Evolutionary conservation across 2,113 vertebrate species (phyloP).

Genomic region (Balaenoptera acutorostrata): DNA sequence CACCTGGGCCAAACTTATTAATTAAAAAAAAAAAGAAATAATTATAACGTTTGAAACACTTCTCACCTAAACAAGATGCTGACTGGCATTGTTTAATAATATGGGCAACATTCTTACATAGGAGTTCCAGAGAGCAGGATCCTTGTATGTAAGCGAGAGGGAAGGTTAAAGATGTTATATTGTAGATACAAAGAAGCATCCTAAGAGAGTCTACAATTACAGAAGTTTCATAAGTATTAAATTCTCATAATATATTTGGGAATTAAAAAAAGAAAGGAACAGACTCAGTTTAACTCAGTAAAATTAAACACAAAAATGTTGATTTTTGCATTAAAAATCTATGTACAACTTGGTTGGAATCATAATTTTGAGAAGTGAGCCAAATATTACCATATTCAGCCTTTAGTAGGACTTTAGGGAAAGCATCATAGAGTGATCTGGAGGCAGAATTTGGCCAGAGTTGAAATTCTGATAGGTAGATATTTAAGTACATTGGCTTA

Average conservation of each 20-base stretch:
- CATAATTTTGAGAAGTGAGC: background rate
- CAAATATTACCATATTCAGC: constrained; percentile 12
- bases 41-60: background rate
- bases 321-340: constrained; percentile 13
- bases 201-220: background rate
- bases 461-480: constrained; percentile 30
- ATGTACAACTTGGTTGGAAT: background rate
- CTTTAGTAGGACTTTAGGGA: background rate
- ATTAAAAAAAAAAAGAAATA: background rate
- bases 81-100: background rate
- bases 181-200: background rate
- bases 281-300: background rate
- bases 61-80: background rate
- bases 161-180: background rate
- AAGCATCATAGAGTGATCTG: background rate
- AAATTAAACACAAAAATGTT: constrained; percentile 16
- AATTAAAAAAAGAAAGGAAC: background rate
- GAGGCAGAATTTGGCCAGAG: background rate
- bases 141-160: background rate
- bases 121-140: background rate
- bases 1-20: background rate
- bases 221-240: background rate
- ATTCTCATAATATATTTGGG: background rate
- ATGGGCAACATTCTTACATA: background rate
- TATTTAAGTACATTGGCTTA: constrained; percentile 47